These are phyloP conservation scores for Hipposideros armiger DNA, from an alignment of 2,113 vertebrate species.

Conservation along the genomic window DNA sequence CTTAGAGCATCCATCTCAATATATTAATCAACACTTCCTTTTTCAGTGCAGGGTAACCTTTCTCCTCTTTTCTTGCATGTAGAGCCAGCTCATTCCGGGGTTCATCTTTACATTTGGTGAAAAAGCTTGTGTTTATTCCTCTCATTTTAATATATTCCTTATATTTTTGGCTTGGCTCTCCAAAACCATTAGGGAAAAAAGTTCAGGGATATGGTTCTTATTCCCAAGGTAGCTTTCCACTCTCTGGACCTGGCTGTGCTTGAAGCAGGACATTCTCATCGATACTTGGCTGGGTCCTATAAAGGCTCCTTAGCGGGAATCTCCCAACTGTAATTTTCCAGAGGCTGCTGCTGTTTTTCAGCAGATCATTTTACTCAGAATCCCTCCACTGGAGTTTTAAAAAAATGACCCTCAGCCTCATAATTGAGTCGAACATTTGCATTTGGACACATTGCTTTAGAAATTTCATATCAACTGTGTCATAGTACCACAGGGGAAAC, in stretches of 20 bases:
- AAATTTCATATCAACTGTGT: not conserved
- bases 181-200: not conserved
- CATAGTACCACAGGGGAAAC: not conserved
- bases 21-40: not conserved
- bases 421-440: constrained; percentile 31
- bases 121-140: not conserved
- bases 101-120: not conserved
- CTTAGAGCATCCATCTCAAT: not conserved
- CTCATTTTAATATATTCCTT: not conserved
- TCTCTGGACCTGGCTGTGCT: not conserved
- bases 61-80: not conserved
- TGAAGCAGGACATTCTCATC: not conserved
- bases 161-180: not conserved
- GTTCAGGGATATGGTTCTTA: not conserved
- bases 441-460: not conserved
- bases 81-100: not conserved
- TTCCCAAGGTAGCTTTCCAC: not conserved
- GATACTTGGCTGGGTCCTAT: not conserved
- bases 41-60: not conserved
- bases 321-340: not conserved
- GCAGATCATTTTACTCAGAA: not conserved
- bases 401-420: not conserved
- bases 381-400: not conserved
- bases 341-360: constrained; percentile 18
- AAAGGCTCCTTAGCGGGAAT: not conserved